Evolutionary conservation across 2,797 vertebrate species (phyloP), one percentile per base, ranked within the genome.

Genomic region (Lophius americanus): DNA sequence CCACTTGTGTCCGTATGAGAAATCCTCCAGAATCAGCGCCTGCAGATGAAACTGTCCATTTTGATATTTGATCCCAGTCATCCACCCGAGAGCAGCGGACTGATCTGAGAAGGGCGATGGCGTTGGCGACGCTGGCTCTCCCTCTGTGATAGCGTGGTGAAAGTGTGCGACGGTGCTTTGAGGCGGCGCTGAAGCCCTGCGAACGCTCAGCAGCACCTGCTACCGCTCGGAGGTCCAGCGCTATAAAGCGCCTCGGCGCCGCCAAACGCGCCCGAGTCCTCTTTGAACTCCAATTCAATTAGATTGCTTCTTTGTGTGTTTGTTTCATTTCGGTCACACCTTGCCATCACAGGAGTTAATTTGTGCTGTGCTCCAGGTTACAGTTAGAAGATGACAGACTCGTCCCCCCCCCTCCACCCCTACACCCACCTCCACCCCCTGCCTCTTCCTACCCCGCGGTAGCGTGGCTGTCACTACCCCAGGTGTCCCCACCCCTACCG

Each of bases 231-330:
- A 91, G 91, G 89, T 90, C 88, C 87, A 85, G 75, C 74, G 71
- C 81, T 84, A 81, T 75, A 88, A 91, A 90, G 89, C 56, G 43
- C 69, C 64, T 57, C 3, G 2, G 73, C 73, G 3, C 65, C 42
- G 83, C 86, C 90, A 89, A 90, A 86, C 66, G 68, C 57, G 63
- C 77, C 75, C 58, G 6, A 82, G 74, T 85, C 76, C 72, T 87
- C 88, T 92, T 93, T 92, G 90, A 93, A 93, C 87, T 91, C 78
- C 75, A 76, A 88, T 93, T 93, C 91, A 93, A 89, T 92, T 91
- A 93, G 87, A 83, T 85, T 75, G 78, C 84, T 70, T 83, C 86
- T 92, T 89, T 92, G 79, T 91, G 71, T 90, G 91, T 92, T 93
- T 92, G 81, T 91, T 93, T 92, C 88, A 91, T 91, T 91, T 90